Percentiles rank a stretch among this genome's conserved stretches.
Evolutionary conservation across 2,888 invertebrate species (phyloP).

Genomic region (Tipula vernalis): DNA sequence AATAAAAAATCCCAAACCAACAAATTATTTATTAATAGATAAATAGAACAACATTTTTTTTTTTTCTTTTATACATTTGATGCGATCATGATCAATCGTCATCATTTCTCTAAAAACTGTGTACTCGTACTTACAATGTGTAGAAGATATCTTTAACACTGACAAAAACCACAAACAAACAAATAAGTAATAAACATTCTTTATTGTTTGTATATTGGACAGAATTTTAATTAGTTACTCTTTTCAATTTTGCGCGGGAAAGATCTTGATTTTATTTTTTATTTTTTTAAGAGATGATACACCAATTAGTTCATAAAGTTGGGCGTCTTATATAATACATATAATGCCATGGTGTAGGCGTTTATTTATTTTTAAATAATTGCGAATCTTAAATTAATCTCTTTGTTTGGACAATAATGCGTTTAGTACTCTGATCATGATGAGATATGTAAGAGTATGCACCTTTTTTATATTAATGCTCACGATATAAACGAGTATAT

Average conservation of each 20-base stretch:
- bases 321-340: background rate
- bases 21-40: background rate
- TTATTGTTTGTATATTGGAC: background rate
- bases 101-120: background rate
- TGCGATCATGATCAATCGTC: background rate
- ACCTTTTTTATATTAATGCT: background rate
- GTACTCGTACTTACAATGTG: background rate
- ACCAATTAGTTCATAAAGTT: background rate
- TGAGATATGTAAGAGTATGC: background rate
- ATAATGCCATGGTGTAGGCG: background rate
- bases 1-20: background rate
- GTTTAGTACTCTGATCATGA: background rate
- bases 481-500: background rate
- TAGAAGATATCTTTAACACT: background rate
- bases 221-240: background rate
- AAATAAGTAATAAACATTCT: background rate
- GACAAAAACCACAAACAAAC: background rate
- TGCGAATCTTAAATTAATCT: background rate
- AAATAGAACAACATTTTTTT: too few relatives aligned
- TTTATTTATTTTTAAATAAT: background rate
- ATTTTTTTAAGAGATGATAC: background rate
- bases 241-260: background rate
- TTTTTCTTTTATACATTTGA: background rate
- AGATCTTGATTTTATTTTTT: background rate
- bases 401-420: background rate